These are phyloP conservation scores for Ridgeia piscesae DNA, from an alignment of 1,140 invertebrate species.

Conservation along the genomic window DNA sequence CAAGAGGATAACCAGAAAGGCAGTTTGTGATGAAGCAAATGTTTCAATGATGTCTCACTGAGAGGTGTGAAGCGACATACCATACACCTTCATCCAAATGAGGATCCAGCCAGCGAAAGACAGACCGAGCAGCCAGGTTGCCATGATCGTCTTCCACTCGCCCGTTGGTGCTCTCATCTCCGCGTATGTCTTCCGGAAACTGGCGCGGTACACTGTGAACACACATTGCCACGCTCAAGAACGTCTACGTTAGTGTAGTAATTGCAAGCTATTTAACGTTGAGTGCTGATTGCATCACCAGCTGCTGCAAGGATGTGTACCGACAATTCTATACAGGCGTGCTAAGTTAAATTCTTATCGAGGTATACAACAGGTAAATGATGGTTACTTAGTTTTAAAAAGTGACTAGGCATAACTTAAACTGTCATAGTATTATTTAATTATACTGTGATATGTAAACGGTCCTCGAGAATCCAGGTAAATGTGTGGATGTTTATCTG, in stretches of 20 bases:
- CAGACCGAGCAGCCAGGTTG: conserved; percentile 62
- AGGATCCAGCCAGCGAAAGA: conserved; percentile 63
- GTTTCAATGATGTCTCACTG: neutral
- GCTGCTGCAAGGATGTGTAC: neutral
- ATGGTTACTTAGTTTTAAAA: too few species aligned
- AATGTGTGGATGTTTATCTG: too few species aligned
- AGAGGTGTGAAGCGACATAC: neutral
- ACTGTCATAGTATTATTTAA: too few species aligned
- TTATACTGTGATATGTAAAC: too few species aligned
- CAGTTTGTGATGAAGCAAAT: neutral
- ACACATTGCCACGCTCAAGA: neutral
- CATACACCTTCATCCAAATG: conserved; percentile 66
- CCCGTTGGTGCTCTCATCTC: conserved; percentile 86
- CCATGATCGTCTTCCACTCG: conserved; percentile 81
- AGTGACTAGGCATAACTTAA: too few species aligned
- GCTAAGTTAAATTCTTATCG: too few species aligned
- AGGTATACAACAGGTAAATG: too few species aligned
- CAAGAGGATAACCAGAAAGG: too few species aligned
- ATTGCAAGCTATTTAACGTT: neutral
- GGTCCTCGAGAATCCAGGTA: too few species aligned
- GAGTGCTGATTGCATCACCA: neutral
- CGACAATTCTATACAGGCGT: too few species aligned
- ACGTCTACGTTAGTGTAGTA: neutral
- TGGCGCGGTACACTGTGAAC: conserved; percentile 76
- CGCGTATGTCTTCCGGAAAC: conserved; percentile 89